Base-by-base conservation (phyloP, 2,113 vertebrate species). In the Caranx ignobilis region DNA sequence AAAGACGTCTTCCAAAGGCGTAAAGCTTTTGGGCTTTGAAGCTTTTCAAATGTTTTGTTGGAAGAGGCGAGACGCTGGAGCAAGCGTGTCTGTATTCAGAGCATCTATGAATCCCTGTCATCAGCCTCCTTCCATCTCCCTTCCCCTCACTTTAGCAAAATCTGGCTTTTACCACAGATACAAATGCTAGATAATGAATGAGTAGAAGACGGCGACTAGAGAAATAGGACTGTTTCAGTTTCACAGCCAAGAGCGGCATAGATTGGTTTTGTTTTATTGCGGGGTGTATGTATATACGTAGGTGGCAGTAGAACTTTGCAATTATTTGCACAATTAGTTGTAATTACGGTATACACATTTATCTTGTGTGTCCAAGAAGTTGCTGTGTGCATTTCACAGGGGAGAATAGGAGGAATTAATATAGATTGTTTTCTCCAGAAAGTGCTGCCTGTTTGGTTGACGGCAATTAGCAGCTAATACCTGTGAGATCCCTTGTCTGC, bases 261-360 rank as follows among this genome's bases (percentile, higher is more conserved):
- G 91, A 91, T 93, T 88, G 88, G 85, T 89, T 93, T 91, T 91
- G 79, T 91, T 89, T 84, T 88, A 83, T 83, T 84, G 81, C 52
- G 78, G 81, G 83, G 26, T 26, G 26, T 26, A 26, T 26, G 26
- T 26, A 26, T 26, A 26, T 26, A 26, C 84, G 71, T 90, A 79
- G 70, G 90, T 90, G 73, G 75, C 78, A 81, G 37, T 26, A 91
- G 85, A 92, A 91, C 85, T 87, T 91, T 84, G 92, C 92, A 92
- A 90, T 94, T 94, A 94, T 93, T 93, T 90, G 90, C 86, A 78
- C 89, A 93, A 92, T 94, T 94, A 91, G 92, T 88, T 80, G 93
- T 92, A 92, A 94, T 93, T 93, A 93, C 86, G 83, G 87, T 85
- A 86, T 77, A 82, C 79, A 85, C 87, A 91, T 94, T 92, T 90